Percentiles rank a stretch among this genome's conserved stretches.
phyloP scores from a whole-genome alignment of 2,113 vertebrate genomes.

The Pluvialis apricaria region DNA sequence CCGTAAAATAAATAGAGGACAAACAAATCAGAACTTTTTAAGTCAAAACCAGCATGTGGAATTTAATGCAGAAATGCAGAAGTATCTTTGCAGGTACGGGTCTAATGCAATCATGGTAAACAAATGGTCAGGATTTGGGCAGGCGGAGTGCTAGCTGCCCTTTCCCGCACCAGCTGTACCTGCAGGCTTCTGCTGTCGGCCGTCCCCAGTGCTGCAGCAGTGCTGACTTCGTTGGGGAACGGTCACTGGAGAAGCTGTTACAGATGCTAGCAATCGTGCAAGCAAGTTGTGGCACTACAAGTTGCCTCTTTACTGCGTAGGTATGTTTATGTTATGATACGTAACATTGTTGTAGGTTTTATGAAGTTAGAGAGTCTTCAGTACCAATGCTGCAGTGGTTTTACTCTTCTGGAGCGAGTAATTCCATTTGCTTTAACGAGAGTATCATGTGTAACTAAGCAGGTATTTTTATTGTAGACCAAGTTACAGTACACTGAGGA shows the following conservation, averaged over 20 bases:
- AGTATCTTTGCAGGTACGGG: not conserved
- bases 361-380: not conserved
- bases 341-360: not conserved
- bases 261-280: no score
- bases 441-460: not conserved
- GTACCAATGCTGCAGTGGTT: not conserved
- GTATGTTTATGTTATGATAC: not conserved
- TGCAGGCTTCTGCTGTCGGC: not conserved
- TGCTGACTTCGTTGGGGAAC: not conserved
- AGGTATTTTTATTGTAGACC: not conserved
- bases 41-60: not conserved
- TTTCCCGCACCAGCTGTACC: not conserved
- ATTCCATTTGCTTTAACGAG: not conserved
- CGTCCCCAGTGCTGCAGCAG: not conserved
- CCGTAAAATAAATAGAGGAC: not conserved
- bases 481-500: rapidly evolving
- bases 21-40: not conserved
- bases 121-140: not conserved
- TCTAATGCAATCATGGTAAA: not conserved
- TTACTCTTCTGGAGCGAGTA: not conserved
- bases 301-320: not conserved
- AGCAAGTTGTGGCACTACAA: not conserved
- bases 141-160: not conserved
- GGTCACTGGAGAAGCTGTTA: not conserved
- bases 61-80: not conserved